These are phyloP conservation scores for Euleptes europaea DNA, from an alignment of 2,113 vertebrate genomes.

Conservation along the genomic window DNA sequence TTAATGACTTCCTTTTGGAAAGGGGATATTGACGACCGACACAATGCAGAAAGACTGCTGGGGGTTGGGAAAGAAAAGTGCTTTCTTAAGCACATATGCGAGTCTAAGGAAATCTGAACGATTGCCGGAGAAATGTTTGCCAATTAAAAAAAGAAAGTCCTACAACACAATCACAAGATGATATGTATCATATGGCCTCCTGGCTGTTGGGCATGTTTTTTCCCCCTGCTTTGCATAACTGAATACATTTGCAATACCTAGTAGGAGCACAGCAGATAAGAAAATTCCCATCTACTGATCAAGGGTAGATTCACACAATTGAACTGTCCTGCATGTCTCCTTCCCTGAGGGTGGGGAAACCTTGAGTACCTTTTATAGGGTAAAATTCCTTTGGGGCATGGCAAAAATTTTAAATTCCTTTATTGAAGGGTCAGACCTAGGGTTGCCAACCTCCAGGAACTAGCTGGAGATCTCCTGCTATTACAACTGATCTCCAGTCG, in stretches of 20 bases:
- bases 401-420: not conserved
- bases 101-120: slow-evolving; percentile 76
- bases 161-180: slow-evolving; percentile 74
- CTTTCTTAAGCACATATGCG: slow-evolving; percentile 81
- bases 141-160: slow-evolving; percentile 77
- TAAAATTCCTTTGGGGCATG: not conserved
- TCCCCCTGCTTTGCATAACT: slow-evolving; percentile 62
- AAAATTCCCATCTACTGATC: not conserved
- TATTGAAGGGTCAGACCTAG: not conserved
- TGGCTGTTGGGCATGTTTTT: slow-evolving; percentile 68
- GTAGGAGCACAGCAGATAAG: slow-evolving; percentile 66
- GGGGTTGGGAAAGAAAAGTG: slow-evolving; percentile 56
- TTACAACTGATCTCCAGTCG: no score
- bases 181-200: slow-evolving; percentile 77
- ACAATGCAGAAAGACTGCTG: not conserved
- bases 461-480: no score
- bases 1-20: slow-evolving; percentile 45
- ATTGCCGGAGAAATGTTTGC: slow-evolving; percentile 80
- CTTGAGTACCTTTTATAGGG: not conserved
- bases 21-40: slow-evolving; percentile 46
- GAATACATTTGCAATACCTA: slow-evolving; percentile 70
- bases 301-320: not conserved
- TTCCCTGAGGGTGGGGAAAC: not conserved
- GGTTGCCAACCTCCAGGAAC: no score
- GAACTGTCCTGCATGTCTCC: not conserved